Base-by-base conservation (phyloP, 35 echinoderm and acorn worm species). In the Chiridota heheva region DNA sequence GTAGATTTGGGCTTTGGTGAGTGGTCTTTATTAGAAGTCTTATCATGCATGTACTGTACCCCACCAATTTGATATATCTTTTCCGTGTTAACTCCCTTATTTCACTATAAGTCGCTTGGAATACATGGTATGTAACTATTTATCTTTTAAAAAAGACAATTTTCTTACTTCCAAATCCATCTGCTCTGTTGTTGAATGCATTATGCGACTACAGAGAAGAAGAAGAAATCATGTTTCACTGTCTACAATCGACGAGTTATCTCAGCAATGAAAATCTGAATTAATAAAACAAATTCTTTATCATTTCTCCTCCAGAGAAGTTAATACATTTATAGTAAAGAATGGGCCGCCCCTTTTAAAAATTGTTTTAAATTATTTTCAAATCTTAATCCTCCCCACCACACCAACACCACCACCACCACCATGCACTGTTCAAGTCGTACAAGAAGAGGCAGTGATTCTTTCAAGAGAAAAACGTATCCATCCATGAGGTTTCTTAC, bases 101-200 rank as follows among this genome's bases (percentile, higher is more conserved):
- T 51, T n/a, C n/a, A 51, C 47, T 51, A 51, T 8, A 10, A 51
- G n/a, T n/a, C 47, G n/a, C 8, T 51, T 10, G n/a, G 8, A 51
- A 51, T 51, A 51, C 47, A 51, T 51, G 47, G 8, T n/a, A n/a
- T 51, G n/a, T n/a, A n/a, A 51, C n/a, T n/a, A n/a, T n/a, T n/a
- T n/a, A n/a, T n/a, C n/a, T n/a, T 10, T n/a, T 6, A 60, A 5
- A 28, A 28, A 61, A n/a, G 1, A n/a, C 20, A 20, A 40, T 28
- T 28, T 24, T 42, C 88, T 85, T 87, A 92, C 89, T 77, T 64
- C 89, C 89, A 87, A 81, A 92, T 55, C 56, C 49, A 40, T 86
- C 84, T 29, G 73, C 89, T 82, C 89, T 92, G 36, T 80, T 66
- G 43, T 92, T 92, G 56, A 73, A 92, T 22, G 89, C 89, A 74